Base-by-base conservation (phyloP, 2,888 invertebrate genomes). In the Clepsis dumicolana region DNA sequence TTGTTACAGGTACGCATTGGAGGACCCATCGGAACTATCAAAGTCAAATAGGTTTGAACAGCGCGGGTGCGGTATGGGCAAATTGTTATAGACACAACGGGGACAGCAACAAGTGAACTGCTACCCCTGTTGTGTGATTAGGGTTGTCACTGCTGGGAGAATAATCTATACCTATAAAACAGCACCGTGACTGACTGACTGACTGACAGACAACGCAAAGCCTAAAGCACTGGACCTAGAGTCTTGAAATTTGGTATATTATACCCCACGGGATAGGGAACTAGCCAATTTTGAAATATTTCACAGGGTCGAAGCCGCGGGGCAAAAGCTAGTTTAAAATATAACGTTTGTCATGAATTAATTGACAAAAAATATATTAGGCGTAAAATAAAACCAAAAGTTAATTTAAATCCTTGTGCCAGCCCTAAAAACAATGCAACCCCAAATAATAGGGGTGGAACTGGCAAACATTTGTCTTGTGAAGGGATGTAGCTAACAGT, bases 71-170 rank as follows among this genome's bases (percentile, higher is more conserved):
- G n/a, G n/a, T n/a, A n/a, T n/a, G n/a, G 16, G 48, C 68, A 74
- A 80, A 77, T 77, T 78, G 89, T 86, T 82, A 86, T 84, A 84
- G 81, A 84, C 81, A 82, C 84, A 91, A 90, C 90, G 90, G 91
- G 91, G 88, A n/a, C 27, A 88, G 91, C 92, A 93, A 93, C 92
- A 93, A 90, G 92, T 92, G 87, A 75, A 74, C 63, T 74, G 75
- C 72, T 76, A 76, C 78, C 80, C 79, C 77, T 77, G 78, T 83
- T 81, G 80, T 83, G 82, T 74, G 57, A 18, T 25, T 82, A 91
- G 90, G 91, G 92, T 64, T 91, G 84, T 3, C 85, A 77, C 63
- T n/a, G 5, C 4, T 32, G 24, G 44, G 10, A 63, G 38, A 61
- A 62, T 48, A 48, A n/a, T n/a, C n/a, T n/a, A n/a, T n/a, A n/a